Evolutionary conservation across 2,797 vertebrate genomes (phyloP), one percentile per base, ranked within the genome.

Genomic region (Chelon auratus): DNA sequence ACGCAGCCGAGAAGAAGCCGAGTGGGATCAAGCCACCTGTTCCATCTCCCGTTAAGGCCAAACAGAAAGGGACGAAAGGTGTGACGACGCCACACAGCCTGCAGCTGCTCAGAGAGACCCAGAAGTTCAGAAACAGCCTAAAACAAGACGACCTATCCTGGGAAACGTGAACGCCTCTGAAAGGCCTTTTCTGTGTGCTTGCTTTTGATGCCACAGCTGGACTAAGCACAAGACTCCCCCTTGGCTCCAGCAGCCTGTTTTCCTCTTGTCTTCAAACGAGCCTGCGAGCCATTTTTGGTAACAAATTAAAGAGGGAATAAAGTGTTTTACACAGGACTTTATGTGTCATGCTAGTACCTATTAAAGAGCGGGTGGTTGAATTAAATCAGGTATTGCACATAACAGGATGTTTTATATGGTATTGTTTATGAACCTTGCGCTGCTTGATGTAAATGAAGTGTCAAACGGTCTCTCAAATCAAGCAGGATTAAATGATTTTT

Each of bases 41-140:
- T 80, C 77, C 89, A 30, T 90, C 85, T 70, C 87, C 82, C 1
- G 82, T 89, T 36, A 92, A 86, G 85, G 78, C 80, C 70, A 89
- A 83, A 62, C 78, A 81, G 68, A 91, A 84, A 73, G 78, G 68
- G 47, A 93, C 90, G 66, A 95, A 90, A 86, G 47, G 59, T 42
- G 18, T 42, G 18, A 66, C 33, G 0, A 79, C 74, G 62, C 91
- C 76, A 43, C 89, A 71, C 40, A 94, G 91, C 70, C 93, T 94
- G 80, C 93, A 92, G 74, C 92, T 95, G 43, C 94, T 97, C 69
- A 82, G 90, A 87, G 93, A 91, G 79, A 92, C 94, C 10, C 95
- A 92, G 88, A 96, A 94, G 89, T 92, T 98, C 70, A 95, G 94
- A 63, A 93, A 88, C 54, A 86, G 93, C 62, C 91, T 99, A 60